Evolutionary conservation across 1,140 invertebrate genomes (phyloP), one percentile per base, ranked within the genome.

Genomic region (Hyphantria cunea): DNA sequence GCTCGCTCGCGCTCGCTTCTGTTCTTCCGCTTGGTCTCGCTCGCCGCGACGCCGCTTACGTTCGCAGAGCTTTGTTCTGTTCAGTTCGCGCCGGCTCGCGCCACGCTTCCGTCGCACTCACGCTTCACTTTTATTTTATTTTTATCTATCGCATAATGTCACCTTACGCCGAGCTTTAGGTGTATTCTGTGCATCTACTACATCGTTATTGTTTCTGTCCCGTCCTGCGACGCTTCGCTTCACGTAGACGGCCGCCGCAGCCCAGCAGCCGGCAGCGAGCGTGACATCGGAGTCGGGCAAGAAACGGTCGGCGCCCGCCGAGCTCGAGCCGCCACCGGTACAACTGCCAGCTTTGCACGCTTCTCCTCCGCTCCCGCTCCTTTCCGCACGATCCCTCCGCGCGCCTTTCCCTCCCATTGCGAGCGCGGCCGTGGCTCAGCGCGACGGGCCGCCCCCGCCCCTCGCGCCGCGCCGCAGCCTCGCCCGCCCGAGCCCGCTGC

Each of bases 101-200:
- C 78, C 87, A 90, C 87, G 87, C 87, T 90, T 89, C 87, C 87
- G 87, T 90, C 87, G 87, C 87, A 87, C 87, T 89, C 87, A 88
- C 86, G 87, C 87, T 90, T 90, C 72, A 86, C 79, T 90, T 89
- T 88, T 84, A 83, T 81, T 86, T 86, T 88, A 64, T 73, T 81
- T 88, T 90, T 86, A 79, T 85, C 80, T 86, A 77, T 89, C 82
- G 84, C 87, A 89, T 89, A 90, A 89, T 88, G 84, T 90, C 87
- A 89, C 86, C 84, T 89, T 80, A 75, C 76, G 86, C 87, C 78
- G 76, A 90, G 87, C 88, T 90, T 90, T 90, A 90, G 88, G 86
- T 90, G 88, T 90, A 90, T 90, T 88, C 88, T 90, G 88, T 89
- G 88, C 88, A 90, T 90, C 88, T 90, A 89, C 87, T 89, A 90